Conservation (phyloP, 2,113 vertebrate species). For the Odocoileus hemionus region DNA sequence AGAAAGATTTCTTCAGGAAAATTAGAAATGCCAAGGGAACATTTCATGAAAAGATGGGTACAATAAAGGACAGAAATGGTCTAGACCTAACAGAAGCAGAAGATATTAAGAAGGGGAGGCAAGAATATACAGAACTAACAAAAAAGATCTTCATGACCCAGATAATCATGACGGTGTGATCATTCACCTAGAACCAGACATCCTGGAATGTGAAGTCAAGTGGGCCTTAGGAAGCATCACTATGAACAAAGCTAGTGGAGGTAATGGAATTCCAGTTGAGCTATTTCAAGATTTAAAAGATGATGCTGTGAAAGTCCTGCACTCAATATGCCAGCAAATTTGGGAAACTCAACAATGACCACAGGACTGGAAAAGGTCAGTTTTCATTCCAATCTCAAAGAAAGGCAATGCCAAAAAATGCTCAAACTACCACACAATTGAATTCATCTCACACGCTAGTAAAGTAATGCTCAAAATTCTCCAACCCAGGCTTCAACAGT, state of each 20-base stretch:
- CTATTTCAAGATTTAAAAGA: background rate
- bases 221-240: background rate
- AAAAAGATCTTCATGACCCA: background rate
- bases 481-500: background rate
- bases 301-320: background rate
- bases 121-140: background rate
- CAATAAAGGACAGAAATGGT: background rate
- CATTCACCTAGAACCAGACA: background rate
- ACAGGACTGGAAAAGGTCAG: background rate
- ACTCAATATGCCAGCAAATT: background rate
- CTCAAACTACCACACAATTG: background rate
- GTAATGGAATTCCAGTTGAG: background rate
- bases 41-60: background rate
- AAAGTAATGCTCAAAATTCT: background rate
- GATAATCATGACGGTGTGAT: background rate
- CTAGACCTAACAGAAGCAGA: background rate
- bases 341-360: background rate
- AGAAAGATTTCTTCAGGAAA: background rate
- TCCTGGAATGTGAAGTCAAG: background rate
- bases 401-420: background rate
- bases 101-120: background rate
- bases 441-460: rapidly evolving
- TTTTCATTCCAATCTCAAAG: background rate
- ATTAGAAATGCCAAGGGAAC: background rate
- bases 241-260: background rate